phyloP scores from a whole-genome alignment of 1,140 invertebrate species.

The Mercenaria mercenaria region DNA sequence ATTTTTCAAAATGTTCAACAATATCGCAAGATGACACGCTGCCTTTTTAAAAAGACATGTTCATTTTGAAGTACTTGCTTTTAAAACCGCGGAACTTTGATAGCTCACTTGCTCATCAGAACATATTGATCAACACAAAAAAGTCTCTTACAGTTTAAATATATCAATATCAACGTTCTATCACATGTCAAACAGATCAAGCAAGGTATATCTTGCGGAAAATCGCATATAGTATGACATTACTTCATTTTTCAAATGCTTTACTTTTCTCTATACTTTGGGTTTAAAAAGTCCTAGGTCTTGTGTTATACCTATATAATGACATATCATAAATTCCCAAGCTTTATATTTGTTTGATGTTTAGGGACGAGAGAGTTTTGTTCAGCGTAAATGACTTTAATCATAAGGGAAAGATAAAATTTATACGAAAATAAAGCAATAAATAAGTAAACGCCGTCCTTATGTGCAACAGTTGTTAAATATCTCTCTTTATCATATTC shows the following conservation, averaged over 20 bases:
- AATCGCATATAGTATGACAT: background rate
- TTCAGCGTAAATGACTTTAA: constrained; percentile 24
- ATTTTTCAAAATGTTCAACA: background rate
- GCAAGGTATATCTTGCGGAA: background rate
- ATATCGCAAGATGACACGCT: constrained; percentile 3
- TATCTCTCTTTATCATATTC: background rate
- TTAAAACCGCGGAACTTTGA: background rate
- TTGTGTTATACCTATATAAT: background rate
- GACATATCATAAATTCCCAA: constrained; percentile 18
- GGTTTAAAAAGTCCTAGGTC: background rate
- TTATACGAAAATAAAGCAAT: constrained; percentile 46
- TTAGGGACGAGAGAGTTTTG: background rate
- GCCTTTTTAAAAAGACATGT: background rate
- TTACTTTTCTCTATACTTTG: constrained; percentile 1
- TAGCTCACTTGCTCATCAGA: background rate
- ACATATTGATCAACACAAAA: background rate
- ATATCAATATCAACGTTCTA: background rate
- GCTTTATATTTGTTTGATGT: constrained; percentile 10
- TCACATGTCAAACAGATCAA: background rate
- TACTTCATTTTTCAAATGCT: background rate
- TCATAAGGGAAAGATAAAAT: constrained; percentile 30
- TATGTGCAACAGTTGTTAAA: constrained; percentile 11
- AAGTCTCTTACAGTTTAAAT: background rate
- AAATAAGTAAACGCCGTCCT: background rate
- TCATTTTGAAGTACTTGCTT: background rate